Percentiles rank a stretch among this genome's conserved stretches.
phyloP scores from a whole-genome alignment of 2,888 invertebrate genomes.

The Acleris laterana region DNA sequence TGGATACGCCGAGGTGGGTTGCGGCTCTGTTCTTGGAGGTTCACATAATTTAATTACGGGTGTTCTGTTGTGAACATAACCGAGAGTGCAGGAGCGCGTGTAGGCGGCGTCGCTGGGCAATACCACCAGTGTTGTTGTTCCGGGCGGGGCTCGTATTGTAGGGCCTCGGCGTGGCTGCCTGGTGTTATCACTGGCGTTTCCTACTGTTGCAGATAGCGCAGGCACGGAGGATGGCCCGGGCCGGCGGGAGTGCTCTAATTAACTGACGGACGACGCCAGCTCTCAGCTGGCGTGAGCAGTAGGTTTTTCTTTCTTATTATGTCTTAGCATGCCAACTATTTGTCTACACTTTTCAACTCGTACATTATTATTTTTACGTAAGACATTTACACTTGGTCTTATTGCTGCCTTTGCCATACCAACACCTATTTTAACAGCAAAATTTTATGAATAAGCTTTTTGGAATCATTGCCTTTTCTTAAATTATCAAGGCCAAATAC shows the following conservation, averaged over 20 bases:
- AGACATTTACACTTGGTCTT: neutral
- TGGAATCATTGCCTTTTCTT: too few species aligned
- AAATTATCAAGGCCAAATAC: too few species aligned
- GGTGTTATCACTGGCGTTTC: constrained; percentile 79
- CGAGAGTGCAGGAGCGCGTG: constrained; percentile 35
- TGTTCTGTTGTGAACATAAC: constrained; percentile 35
- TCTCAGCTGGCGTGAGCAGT: constrained; percentile 80
- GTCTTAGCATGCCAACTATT: constrained; percentile 20
- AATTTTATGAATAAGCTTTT: too few species aligned
- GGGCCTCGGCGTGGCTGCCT: constrained; percentile 56
- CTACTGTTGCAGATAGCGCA: constrained; percentile 81
- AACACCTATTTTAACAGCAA: too few species aligned
- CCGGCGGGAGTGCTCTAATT: constrained; percentile 72
- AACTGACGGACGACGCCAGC: constrained; percentile 83
- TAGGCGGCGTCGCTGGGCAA: constrained; percentile 26
- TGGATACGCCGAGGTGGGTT: constrained; percentile 74
- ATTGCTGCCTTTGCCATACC: too few species aligned
- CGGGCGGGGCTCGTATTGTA: constrained; percentile 44
- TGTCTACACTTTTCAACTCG: constrained; percentile 9
- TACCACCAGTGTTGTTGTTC: constrained; percentile 32
- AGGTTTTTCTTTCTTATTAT: constrained; percentile 51
- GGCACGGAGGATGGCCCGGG: constrained; percentile 77
- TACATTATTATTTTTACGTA: constrained; percentile 5
- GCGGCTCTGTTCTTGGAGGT: constrained; percentile 65
- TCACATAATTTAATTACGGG: constrained; percentile 67